A percentile compares a stretch with the other conserved stretches of the same genome.
Conservation (phyloP, 1,140 invertebrate genomes). For the Chrysomallon squamiferum region DNA sequence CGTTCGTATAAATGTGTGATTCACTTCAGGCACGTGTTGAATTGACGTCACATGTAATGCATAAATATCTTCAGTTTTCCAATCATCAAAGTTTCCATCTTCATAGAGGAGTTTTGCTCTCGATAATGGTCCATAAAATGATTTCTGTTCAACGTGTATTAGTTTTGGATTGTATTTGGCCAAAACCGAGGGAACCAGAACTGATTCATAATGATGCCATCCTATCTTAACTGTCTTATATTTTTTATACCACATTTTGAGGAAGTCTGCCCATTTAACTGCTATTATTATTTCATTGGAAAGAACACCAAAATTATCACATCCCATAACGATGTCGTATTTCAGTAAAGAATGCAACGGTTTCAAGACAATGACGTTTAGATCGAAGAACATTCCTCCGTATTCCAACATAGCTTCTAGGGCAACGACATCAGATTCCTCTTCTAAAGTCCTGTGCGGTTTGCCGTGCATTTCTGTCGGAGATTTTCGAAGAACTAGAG, state of each 20-base stretch:
- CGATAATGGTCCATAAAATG: not conserved
- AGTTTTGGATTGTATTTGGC: not conserved
- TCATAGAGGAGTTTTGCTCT: not conserved
- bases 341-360: not conserved
- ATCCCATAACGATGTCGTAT: constrained; percentile 6
- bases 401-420: constrained; percentile 5
- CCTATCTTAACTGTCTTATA: not conserved
- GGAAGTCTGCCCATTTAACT: not conserved
- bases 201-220: not conserved
- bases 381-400: constrained; percentile 1
- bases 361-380: constrained; percentile 4
- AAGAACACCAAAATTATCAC: not conserved
- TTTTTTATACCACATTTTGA: constrained; percentile 2
- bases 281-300: constrained; percentile 1
- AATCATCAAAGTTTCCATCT: not conserved
- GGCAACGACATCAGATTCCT: not conserved
- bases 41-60: not conserved
- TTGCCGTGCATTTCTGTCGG: too few relatives aligned
- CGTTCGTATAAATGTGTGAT: not conserved
- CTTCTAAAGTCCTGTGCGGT: not conserved
- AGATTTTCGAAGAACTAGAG: too few relatives aligned
- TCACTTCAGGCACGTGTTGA: not conserved
- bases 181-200: not conserved
- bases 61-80: not conserved
- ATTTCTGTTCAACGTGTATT: not conserved